These are phyloP conservation scores for Sebastes paucispinis DNA, from an alignment of 2,797 vertebrate genomes.

Conservation along the genomic window DNA sequence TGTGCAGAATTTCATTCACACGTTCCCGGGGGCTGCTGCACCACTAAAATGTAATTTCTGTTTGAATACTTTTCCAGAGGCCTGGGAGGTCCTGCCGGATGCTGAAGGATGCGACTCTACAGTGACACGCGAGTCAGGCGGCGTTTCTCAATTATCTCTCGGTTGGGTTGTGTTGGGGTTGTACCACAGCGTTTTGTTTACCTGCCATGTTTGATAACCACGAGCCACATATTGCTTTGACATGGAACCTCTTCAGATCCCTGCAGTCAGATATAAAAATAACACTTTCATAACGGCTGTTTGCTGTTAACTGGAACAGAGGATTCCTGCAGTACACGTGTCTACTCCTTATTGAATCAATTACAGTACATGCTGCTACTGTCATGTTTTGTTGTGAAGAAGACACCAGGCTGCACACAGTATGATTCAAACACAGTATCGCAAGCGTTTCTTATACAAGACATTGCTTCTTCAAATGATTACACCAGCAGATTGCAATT, in stretches of 20 bases:
- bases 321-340: slow-evolving; percentile 12
- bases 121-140: slow-evolving; percentile 8
- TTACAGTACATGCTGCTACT: not conserved
- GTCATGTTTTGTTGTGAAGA: not conserved
- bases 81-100: slow-evolving; percentile 22
- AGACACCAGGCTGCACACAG: not conserved
- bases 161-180: not conserved
- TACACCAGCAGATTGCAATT: slow-evolving; percentile 6
- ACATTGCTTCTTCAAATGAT: not conserved
- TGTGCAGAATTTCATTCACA: slow-evolving; percentile 62
- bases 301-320: slow-evolving; percentile 32
- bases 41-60: slow-evolving; percentile 62
- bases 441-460: not conserved
- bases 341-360: not conserved
- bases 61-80: slow-evolving; percentile 57
- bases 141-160: slow-evolving; percentile 39
- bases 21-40: slow-evolving; percentile 32
- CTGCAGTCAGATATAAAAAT: slow-evolving; percentile 33
- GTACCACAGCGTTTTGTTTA: slow-evolving; percentile 33
- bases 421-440: not conserved
- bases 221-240: slow-evolving; percentile 23
- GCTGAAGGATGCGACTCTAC: slow-evolving; percentile 17
- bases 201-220: slow-evolving; percentile 48
- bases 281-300: slow-evolving; percentile 35
- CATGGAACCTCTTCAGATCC: slow-evolving; percentile 4